Conservation (phyloP, 35 echinoderm and acorn worm species). For the Eucidaris tribuloides region DNA sequence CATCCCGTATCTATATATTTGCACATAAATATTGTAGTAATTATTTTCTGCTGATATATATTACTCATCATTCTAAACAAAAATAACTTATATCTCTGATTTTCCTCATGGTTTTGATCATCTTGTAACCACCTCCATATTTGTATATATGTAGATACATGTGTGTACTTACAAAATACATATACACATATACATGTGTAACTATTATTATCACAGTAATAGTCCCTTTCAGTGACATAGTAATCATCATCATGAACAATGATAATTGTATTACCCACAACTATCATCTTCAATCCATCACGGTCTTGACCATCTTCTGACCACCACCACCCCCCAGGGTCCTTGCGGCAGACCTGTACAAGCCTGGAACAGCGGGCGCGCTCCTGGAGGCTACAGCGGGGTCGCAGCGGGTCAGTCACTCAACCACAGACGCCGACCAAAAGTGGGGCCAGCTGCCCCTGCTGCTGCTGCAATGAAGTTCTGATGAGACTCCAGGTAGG, state of each 20-base stretch:
- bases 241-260: background rate
- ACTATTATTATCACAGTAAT: background rate
- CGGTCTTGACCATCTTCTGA: no score
- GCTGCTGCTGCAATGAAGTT: constrained; percentile 49
- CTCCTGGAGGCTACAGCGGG: constrained; percentile 20
- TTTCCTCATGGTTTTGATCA: no score
- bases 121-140: no score
- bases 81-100: no score
- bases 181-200: background rate
- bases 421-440: constrained; percentile 14
- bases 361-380: constrained; percentile 5
- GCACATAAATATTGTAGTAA: no score
- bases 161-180: no score
- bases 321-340: background rate
- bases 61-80: no score
- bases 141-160: background rate
- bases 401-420: constrained; percentile 15
- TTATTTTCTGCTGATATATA: no score
- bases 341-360: constrained; percentile 11
- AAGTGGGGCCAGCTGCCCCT: constrained; percentile 18
- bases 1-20: no score
- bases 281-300: no score
- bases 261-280: no score
- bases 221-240: background rate
- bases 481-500: constrained; percentile 38